phyloP scores from a whole-genome alignment of 2,888 invertebrate species.

The Timandra comae region DNA sequence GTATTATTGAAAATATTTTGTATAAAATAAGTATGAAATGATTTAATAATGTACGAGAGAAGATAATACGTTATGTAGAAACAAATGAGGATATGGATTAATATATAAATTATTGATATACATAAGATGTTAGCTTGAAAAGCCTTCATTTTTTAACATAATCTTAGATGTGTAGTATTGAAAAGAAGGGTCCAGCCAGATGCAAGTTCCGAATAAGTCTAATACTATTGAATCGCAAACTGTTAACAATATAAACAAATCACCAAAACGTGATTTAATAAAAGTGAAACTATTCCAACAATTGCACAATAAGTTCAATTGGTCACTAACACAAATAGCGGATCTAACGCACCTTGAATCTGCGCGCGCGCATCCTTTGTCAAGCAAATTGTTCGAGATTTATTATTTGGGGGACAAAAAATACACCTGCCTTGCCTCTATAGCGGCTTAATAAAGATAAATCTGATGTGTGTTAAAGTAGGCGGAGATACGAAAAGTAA shows the following conservation, averaged over 20 bases:
- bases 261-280: constrained; percentile 18
- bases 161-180: too few relatives aligned
- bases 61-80: background rate
- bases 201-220: background rate
- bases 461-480: constrained; percentile 6
- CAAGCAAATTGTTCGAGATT: constrained; percentile 36
- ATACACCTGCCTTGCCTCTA: constrained; percentile 33
- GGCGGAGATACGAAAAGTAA: constrained; percentile 1
- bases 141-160: too few relatives aligned
- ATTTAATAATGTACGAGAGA: too few relatives aligned
- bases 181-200: too few relatives aligned
- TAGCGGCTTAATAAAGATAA: constrained; percentile 7
- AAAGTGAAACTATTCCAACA: constrained; percentile 25
- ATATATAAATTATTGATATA: too few relatives aligned
- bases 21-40: too few relatives aligned
- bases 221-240: background rate
- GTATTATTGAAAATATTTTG: too few relatives aligned
- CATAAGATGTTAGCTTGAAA: too few relatives aligned
- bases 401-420: constrained; percentile 31
- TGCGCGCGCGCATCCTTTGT: constrained; percentile 39
- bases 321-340: constrained; percentile 23
- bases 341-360: constrained; percentile 30
- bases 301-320: constrained; percentile 30
- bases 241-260: constrained; percentile 18
- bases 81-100: too few relatives aligned